Evolutionary conservation across 2,797 vertebrate genomes (phyloP), one percentile per base, ranked within the genome.

Genomic region (Moxostoma hubbsi): DNA sequence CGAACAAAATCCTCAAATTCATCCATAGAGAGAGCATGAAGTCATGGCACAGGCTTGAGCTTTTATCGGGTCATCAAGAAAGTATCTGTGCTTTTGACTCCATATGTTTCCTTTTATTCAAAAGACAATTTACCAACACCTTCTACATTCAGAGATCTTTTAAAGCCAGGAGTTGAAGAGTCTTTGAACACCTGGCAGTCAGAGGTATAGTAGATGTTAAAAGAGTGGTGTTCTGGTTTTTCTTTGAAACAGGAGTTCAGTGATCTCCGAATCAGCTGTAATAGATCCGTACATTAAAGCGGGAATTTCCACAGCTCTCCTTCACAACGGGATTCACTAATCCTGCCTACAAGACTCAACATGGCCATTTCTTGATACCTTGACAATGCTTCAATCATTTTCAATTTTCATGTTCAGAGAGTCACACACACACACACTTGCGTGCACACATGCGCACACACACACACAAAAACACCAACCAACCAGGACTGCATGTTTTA

Each of bases 271-370:
- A 63, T 16, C 50, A 9, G n/a, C 51, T 67, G 63, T 76, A 76
- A 67, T 76, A 43, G 45, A 76, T 67, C 63, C 16, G 3, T 0
- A 36, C 16, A 58, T 67, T 76, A 76, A 71, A 65, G 46, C 63
- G 75, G 67, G 74, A 57, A 69, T 65, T 83, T 81, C 84, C 79
- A 69, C 50, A 50, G 15, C 46, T 50, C 57, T 18, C 9, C 58
- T 62, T 43, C 24, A 62, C 24, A 76, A 67, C 15, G 24, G 53
- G 73, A 57, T 62, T 76, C 73, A 69, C 63, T 18, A 51, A 15
- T 50, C 70, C 66, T 24, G 43, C 45, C 63, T 43, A 50, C 81
- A 71, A 81, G 72, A 76, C 71, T 75, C 45, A 62, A 74, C 81
- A 73, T 10, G 75, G 43, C 15, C 16, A 9, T 55, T 36, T 10